Base-by-base conservation (phyloP, 2,888 invertebrate species). In the Tachystola acroxantha region DNA sequence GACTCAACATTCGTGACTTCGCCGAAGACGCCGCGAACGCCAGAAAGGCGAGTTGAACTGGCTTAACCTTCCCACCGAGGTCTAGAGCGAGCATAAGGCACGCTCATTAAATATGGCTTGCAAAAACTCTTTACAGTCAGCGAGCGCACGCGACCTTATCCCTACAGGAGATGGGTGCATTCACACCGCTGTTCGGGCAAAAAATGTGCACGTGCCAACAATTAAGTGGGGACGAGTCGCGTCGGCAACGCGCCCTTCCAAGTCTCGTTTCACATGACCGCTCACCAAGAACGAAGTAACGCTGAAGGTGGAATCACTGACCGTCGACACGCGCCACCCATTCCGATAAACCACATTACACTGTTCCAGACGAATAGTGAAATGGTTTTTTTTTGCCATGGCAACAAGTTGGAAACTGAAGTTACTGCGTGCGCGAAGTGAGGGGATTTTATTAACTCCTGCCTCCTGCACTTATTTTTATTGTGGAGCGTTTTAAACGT, bases 151-250 rank as follows among this genome's bases (percentile, higher is more conserved):
- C 69, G 73, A 70, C 71, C 64, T 48, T 57, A 53, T 53, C 61
- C 60, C 58, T 53, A 37, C 44, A 41, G 57, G 53, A 58, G 62
- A 64, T 68, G 65, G 65, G 69, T 68, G 73, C 71, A 66, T 73
- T 73, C 67, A 72, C 68, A 57, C 57, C 53, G 53, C 48, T 46
- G 16, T 24, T 2, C 40, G 41, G 50, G 59, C 62, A 73, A 77
- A 76, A 79, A 77, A 67, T 63, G 58, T 72, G 67, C 86, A 72
- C 85, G 82, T 76, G 86, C 82, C 82, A 64, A 50, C 74, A 72
- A 81, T 86, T 85, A 84, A 71, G 49, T 58, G 61, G 75, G 72
- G 74, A 64, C 64, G 55, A 64, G 62, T 56, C 57, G 57, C 50
- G 46, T 43, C 50, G 52, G 66, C 65, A 69, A 64, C 62, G 64